phyloP scores from a whole-genome alignment of 2,797 vertebrate genomes.

The Hipposideros larvatus region DNA sequence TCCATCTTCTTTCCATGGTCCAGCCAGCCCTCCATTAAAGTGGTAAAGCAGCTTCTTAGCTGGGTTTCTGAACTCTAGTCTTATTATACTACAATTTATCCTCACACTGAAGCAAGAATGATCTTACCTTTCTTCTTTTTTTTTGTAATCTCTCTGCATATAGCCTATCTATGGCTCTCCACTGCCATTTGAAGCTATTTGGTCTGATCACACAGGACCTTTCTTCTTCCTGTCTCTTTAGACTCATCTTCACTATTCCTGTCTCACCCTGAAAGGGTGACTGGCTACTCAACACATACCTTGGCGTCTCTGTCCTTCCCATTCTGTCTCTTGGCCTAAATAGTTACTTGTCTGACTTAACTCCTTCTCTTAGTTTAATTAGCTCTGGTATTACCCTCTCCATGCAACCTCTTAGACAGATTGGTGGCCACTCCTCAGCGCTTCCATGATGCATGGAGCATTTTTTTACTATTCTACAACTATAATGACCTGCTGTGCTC shows the following conservation, averaged over 20 bases:
- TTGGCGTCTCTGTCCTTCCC: not conserved
- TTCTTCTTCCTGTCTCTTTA: not conserved
- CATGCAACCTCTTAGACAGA: not conserved
- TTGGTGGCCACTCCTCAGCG: not conserved
- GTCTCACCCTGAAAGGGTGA: not conserved
- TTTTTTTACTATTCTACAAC: not conserved
- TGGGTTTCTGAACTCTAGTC: not conserved
- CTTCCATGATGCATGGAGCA: not conserved
- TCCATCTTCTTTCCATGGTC: not conserved
- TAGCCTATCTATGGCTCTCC: not conserved
- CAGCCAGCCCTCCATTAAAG: not conserved
- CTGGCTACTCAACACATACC: not conserved
- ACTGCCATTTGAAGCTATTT: not conserved
- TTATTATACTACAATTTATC: not conserved
- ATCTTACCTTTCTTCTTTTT: not conserved
- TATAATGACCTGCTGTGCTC: not conserved
- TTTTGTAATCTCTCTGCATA: not conserved
- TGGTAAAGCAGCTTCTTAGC: not conserved
- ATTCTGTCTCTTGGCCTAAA: not conserved
- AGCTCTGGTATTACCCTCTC: not conserved
- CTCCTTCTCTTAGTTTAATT: not conserved
- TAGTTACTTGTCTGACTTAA: not conserved
- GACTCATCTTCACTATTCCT: not conserved
- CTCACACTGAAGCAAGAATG: not conserved
- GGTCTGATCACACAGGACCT: not conserved